These are phyloP conservation scores for Sitobion miscanthi DNA, from an alignment of 1,140 invertebrate species.

Conservation along the genomic window DNA sequence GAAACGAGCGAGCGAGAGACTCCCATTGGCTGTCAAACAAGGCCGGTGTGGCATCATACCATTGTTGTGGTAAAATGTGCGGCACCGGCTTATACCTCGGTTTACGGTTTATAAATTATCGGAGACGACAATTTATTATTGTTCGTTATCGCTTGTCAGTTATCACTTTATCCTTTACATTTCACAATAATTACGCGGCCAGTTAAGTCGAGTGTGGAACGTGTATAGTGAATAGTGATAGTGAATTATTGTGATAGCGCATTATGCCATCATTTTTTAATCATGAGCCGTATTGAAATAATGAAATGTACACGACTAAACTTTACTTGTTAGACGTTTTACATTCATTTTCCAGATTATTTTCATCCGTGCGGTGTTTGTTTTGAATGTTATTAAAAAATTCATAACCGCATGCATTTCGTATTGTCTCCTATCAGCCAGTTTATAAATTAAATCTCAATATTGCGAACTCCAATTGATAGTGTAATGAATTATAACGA, in stretches of 20 bases:
- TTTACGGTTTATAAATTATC: not conserved
- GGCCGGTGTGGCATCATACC: not conserved
- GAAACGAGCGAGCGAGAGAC: not conserved
- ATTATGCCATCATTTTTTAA: not conserved
- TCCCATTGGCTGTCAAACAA: not conserved
- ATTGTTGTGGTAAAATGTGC: not conserved
- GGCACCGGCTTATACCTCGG: too few relatives aligned
- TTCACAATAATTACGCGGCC: too few relatives aligned
- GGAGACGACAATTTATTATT: not conserved
- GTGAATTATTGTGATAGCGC: not conserved
- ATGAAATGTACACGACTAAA: not conserved
- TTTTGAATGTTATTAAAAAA: not conserved
- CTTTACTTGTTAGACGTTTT: not conserved
- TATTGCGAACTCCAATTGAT: not conserved
- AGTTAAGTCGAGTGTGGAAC: too few relatives aligned
- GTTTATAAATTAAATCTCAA: not conserved
- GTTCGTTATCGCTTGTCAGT: not conserved
- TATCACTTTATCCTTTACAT: not conserved
- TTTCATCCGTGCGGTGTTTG: not conserved
- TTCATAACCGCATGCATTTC: not conserved
- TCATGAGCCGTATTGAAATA: not conserved
- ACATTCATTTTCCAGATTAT: not conserved
- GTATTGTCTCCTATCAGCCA: not conserved
- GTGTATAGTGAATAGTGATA: not conserved
- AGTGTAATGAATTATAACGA: slow-evolving; percentile 15